These are phyloP conservation scores for Pristionchus maxplancki DNA, from an alignment of 2,888 invertebrate species.

Conservation along the genomic window DNA sequence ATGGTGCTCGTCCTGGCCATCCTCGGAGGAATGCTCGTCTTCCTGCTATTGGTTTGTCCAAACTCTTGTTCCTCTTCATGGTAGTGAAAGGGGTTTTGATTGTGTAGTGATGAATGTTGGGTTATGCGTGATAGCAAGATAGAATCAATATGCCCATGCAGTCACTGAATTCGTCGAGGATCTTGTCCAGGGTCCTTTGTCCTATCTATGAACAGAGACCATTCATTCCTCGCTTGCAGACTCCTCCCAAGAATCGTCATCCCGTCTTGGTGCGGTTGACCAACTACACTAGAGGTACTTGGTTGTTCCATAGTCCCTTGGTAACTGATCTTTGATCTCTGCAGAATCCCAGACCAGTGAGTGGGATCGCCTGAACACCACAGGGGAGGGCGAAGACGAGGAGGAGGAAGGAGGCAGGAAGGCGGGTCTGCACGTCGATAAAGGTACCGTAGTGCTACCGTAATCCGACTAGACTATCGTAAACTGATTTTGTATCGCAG, in stretches of 20 bases:
- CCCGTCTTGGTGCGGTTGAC: neutral
- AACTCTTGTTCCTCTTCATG: no score
- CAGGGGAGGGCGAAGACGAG: neutral
- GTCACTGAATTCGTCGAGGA: no score
- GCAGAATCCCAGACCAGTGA: no score
- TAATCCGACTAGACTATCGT: neutral
- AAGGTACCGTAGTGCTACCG: neutral
- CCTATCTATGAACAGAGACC: neutral
- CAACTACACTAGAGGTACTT: neutral
- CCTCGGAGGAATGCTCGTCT: neutral
- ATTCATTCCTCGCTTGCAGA: neutral
- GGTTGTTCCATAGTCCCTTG: neutral
- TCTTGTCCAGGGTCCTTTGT: no score
- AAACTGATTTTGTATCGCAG: neutral
- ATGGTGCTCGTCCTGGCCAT: neutral
- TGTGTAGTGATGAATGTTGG: no score
- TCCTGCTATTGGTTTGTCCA: neutral
- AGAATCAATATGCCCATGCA: no score
- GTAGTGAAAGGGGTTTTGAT: no score
- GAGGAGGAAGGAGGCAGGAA: neutral
- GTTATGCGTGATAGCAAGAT: no score
- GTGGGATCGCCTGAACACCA: no score
- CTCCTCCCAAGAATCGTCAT: neutral
- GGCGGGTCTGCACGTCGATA: neutral
- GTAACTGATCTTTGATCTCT: neutral